Evolutionary conservation across 2,113 vertebrate genomes (phyloP).

Genomic region (Ptilonorhynchus violaceus): DNA sequence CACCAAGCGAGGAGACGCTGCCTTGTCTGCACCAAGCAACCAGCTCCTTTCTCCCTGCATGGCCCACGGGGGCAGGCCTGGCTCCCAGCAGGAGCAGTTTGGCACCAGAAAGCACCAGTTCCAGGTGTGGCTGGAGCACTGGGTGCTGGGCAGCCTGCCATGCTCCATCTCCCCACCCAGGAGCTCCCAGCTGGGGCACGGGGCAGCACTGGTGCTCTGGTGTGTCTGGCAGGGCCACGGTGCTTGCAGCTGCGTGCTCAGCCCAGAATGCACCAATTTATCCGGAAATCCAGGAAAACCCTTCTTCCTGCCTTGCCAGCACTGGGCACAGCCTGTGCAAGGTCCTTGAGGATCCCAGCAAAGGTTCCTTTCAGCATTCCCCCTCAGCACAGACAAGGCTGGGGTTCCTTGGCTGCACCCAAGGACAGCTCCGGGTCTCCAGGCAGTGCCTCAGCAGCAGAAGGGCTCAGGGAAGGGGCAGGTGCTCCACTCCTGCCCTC

Average conservation of each 20-base stretch:
- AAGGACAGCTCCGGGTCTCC: accelerated
- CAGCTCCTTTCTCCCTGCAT: background rate
- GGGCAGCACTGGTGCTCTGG: background rate
- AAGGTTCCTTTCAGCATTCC: background rate
- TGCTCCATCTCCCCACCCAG: background rate
- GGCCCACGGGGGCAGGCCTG: background rate
- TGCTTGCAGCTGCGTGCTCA: background rate
- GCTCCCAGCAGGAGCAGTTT: background rate
- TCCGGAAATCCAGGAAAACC: background rate
- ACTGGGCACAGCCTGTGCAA: background rate
- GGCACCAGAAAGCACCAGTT: background rate
- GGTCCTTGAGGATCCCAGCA: background rate
- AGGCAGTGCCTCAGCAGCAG: background rate
- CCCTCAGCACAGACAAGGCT: background rate
- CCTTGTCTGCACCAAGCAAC: background rate
- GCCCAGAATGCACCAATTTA: background rate
- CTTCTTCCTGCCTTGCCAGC: background rate
- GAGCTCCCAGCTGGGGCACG: background rate
- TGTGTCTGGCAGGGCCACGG: background rate
- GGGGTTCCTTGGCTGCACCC: background rate
- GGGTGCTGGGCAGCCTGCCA: background rate
- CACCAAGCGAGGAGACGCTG: accelerated
- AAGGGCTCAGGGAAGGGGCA: background rate
- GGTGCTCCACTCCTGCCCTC: background rate
- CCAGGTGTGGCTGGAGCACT: background rate